A percentile compares a stretch with the other conserved stretches of the same genome.
Conservation (phyloP, 2,797 vertebrate species). For the Graptemys geographica region DNA sequence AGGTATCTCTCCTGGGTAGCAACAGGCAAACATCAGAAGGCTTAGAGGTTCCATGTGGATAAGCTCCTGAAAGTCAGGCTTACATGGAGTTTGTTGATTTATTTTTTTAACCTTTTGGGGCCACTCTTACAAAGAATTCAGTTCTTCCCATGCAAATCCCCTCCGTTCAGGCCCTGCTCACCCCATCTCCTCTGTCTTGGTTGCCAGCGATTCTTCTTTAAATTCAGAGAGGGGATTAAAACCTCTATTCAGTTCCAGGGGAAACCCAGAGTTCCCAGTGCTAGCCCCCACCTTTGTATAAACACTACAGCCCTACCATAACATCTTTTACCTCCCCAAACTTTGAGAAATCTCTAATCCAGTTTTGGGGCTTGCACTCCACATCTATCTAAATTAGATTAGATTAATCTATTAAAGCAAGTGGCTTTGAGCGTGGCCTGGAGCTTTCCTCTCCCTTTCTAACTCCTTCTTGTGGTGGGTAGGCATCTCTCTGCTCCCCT, state of each 20-base stretch:
- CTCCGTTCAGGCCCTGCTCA: not conserved
- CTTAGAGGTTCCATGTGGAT: not conserved
- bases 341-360: not conserved
- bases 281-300: not conserved
- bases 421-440: not conserved
- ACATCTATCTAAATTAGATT: not conserved
- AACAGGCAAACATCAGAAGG: not conserved
- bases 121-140: not conserved
- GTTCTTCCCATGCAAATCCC: not conserved
- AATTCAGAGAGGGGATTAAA: not conserved
- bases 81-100: not conserved
- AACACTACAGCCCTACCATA: not conserved
- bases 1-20: not conserved
- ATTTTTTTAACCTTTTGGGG: not conserved
- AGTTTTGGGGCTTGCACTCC: not conserved
- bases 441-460: not conserved
- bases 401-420: not conserved
- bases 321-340: not conserved
- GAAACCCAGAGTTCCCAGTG: not conserved
- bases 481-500: not conserved
- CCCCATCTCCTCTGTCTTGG: not conserved
- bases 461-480: not conserved
- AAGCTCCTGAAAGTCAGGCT: rapidly evolving
- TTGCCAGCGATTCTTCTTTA: not conserved
- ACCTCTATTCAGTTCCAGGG: not conserved